Evolutionary conservation across 1,140 invertebrate genomes (phyloP).

Genomic region (Hyphantria cunea): DNA sequence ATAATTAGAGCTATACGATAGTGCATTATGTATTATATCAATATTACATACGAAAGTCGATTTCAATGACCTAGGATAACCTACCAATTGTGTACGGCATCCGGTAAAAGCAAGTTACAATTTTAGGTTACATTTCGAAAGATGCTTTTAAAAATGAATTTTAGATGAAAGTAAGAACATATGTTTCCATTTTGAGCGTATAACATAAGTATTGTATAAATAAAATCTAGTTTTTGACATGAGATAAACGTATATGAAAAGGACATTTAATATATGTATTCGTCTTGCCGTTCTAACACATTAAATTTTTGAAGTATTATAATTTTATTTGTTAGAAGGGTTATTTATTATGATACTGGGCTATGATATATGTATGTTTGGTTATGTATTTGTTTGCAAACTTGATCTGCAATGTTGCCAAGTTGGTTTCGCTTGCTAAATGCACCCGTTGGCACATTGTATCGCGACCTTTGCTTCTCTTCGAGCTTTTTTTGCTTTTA

Average conservation of each 20-base stretch:
- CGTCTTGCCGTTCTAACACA: constrained; percentile 40
- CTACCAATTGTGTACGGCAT: constrained; percentile 59
- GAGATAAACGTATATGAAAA: constrained; percentile 32
- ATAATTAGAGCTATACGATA: constrained; percentile 51
- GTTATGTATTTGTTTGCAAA: constrained; percentile 54
- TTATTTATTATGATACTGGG: constrained; percentile 30
- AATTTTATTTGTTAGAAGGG: constrained; percentile 35
- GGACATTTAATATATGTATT: constrained; percentile 31
- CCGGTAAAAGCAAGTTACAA: constrained; percentile 45
- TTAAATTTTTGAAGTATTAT: constrained; percentile 23
- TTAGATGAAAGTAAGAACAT: constrained; percentile 53
- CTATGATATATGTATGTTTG: constrained; percentile 33
- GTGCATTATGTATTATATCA: constrained; percentile 49
- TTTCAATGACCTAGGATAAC: constrained; percentile 77
- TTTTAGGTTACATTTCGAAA: constrained; percentile 67
- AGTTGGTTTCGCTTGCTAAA: constrained; percentile 45
- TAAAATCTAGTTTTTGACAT: constrained; percentile 36
- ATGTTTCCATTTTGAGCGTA: constrained; percentile 46
- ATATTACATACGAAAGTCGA: constrained; percentile 61
- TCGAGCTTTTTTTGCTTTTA: constrained; percentile 33
- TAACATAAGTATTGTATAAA: constrained; percentile 41
- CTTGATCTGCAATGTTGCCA: constrained; percentile 52
- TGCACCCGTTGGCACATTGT: constrained; percentile 41
- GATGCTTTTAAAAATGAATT: constrained; percentile 43
- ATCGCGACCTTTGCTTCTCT: constrained; percentile 33